A percentile compares a stretch with the other conserved stretches of the same genome.
Evolutionary conservation across 2,113 vertebrate species (phyloP).

Genomic region (Nasalis larvatus): DNA sequence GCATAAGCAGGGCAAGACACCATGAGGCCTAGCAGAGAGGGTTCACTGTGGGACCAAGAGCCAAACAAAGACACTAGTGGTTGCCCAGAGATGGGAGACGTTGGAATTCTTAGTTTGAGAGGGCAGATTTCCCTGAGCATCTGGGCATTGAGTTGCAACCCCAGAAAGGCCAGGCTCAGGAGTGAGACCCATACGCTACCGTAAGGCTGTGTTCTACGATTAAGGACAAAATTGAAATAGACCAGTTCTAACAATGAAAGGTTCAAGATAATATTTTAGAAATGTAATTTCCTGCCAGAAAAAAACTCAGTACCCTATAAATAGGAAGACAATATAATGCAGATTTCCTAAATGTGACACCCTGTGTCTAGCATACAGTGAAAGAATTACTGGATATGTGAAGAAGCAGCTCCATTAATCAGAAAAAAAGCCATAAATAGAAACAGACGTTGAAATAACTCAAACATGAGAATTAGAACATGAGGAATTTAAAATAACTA

Average conservation of each 20-base stretch:
- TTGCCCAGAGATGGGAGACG: background rate
- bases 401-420: background rate
- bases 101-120: background rate
- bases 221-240: background rate
- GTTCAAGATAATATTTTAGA: background rate
- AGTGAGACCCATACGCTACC: background rate
- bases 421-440: background rate
- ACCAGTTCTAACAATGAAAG: background rate
- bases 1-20: background rate
- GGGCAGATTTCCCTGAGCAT: background rate
- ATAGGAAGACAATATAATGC: background rate
- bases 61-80: background rate
- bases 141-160: background rate
- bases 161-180: background rate
- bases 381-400: background rate
- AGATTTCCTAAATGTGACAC: background rate
- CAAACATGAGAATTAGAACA: background rate
- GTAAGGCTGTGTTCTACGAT: background rate
- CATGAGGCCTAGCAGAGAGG: background rate
- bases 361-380: background rate
- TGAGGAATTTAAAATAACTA: background rate
- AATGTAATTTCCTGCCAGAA: background rate
- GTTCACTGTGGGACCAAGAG: background rate
- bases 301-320: background rate
- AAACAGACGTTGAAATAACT: background rate